Evolutionary conservation across 2,797 vertebrate genomes (phyloP), one percentile per base, ranked within the genome.

Genomic region (Notolabrus celidotus): DNA sequence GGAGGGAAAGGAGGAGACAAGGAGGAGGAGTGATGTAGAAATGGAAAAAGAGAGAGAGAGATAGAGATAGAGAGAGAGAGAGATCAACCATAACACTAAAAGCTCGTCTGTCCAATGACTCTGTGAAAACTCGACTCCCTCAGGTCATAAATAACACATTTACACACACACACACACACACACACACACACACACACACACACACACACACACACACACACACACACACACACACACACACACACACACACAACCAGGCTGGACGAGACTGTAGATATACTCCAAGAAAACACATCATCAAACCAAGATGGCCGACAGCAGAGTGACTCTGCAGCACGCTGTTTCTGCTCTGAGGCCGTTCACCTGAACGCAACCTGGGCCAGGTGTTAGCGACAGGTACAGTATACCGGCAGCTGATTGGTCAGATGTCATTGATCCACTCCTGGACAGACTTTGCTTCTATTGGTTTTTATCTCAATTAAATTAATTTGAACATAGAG

Each of bases 111-210:
- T 31, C 34, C 10, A 65, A 79, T 74, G 75, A 79, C 68, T 57
- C 59, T 59, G 63, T 39, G 55, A 74, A 74, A 80, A 77, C 34
- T 54, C 41, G 36, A 31, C 53, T 78, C 74, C 52, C 61, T 36
- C 22, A 59, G 49, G 53, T 63, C 71, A 73, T 76, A 67, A 79
- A 84, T 75, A 75, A 80, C 45, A 71, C 72, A 77, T 36, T 42
- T 11, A 55, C 38, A 29, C 52, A 33, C 60, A 10, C 59, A 8
- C 62, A 39, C 60, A 43, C 38, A 43, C 47, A 25, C 55, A 39
- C 47, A 36, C 60, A 51, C 47, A 52, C 46, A 19, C 46, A 45
- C 58, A 27, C 36, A 43, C 25, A 33, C 41, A n/a, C 34, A 3
- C 34, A 36, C 34, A 36, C 34, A 36, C 34, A 59, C 20, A 49